These are phyloP conservation scores for Margarornis squamiger DNA, from an alignment of 2,797 vertebrate genomes.

Conservation along the genomic window DNA sequence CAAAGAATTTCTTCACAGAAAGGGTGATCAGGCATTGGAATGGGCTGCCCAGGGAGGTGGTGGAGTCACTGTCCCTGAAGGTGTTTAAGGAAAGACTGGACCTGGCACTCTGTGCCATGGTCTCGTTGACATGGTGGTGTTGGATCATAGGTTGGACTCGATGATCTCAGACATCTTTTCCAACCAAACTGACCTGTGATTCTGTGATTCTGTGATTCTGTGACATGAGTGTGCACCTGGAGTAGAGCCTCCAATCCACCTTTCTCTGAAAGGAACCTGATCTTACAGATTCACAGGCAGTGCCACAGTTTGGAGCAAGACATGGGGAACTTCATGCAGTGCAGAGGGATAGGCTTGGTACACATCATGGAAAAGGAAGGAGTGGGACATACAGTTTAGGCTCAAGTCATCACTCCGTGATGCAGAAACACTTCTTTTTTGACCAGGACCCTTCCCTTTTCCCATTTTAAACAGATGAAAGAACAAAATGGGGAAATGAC, in stretches of 20 bases:
- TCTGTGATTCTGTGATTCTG: neutral
- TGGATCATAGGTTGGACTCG: neutral
- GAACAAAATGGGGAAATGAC: neutral
- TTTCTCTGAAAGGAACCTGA: neutral
- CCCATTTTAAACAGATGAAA: neutral
- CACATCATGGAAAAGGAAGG: neutral
- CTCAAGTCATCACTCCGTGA: neutral
- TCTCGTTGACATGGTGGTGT: neutral
- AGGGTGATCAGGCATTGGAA: neutral
- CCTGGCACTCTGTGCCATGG: neutral
- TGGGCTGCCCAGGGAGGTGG: neutral
- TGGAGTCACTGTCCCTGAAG: neutral
- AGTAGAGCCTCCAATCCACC: neutral
- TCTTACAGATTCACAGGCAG: neutral
- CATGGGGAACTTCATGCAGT: neutral
- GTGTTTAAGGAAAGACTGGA: neutral
- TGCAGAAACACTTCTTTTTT: neutral
- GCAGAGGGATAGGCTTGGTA: neutral
- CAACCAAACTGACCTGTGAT: neutral
- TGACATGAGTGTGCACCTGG: neutral
- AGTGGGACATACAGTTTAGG: neutral
- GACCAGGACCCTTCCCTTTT: neutral
- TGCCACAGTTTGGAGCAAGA: neutral
- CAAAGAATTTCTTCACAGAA: neutral
- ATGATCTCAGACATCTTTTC: neutral